These are phyloP conservation scores for Sprattus sprattus DNA, from an alignment of 2,113 vertebrate genomes.

Conservation along the genomic window DNA sequence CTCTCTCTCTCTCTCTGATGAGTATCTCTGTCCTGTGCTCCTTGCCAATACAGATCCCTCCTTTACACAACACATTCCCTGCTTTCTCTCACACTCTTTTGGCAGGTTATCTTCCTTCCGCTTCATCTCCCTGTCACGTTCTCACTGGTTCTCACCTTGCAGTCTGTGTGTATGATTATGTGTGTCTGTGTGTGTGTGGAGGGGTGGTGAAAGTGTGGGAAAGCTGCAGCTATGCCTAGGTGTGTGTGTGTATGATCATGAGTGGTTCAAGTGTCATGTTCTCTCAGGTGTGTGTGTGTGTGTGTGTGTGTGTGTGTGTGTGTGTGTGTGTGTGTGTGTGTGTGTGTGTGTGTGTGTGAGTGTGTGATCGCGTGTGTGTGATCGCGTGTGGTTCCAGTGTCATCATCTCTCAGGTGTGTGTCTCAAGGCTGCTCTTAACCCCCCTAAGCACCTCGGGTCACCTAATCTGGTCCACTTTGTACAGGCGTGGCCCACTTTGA, in stretches of 20 bases:
- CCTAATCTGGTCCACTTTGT: slow-evolving; percentile 10
- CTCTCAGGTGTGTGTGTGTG: neutral
- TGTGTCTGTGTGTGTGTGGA: no score
- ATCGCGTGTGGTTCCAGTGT: neutral
- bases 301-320: neutral
- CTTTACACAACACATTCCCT: neutral
- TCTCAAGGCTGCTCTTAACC: slow-evolving; percentile 35
- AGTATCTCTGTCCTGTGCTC: neutral
- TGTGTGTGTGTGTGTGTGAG: neutral
- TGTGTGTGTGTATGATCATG: neutral
- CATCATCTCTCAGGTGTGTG: slow-evolving; percentile 48
- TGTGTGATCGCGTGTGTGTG: neutral
- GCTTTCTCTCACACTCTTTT: neutral
- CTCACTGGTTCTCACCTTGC: neutral
- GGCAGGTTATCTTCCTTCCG: neutral
- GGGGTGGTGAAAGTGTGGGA: neutral
- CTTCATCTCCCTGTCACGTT: neutral
- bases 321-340: neutral
- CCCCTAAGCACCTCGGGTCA: slow-evolving; percentile 32
- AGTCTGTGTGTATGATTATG: neutral
- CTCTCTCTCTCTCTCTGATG: neutral
- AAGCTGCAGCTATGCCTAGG: neutral
- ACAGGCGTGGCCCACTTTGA: slow-evolving; percentile 27
- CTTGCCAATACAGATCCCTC: neutral
- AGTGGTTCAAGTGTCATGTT: neutral